Conservation (phyloP, 2,888 invertebrate species). For the Hydriomena furcata region DNA sequence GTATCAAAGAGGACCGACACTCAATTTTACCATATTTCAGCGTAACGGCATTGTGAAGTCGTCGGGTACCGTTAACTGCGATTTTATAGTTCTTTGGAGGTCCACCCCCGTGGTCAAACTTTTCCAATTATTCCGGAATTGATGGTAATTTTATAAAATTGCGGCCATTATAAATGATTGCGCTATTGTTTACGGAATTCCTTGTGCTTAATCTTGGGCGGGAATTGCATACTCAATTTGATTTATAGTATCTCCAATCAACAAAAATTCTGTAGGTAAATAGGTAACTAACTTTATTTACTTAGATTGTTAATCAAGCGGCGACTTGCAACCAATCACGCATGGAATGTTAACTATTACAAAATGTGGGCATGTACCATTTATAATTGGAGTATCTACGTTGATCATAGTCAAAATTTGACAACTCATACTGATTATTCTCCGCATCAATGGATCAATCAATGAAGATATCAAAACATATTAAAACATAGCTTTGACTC, state of each 20-base stretch:
- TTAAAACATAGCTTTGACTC: constrained; percentile 1
- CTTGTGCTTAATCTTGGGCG: constrained; percentile 35
- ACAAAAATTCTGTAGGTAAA: neutral
- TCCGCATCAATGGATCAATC: no score
- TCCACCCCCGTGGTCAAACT: constrained; percentile 55
- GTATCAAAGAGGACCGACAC: constrained; percentile 43
- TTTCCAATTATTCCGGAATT: constrained; percentile 65
- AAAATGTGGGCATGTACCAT: no score
- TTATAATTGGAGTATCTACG: no score
- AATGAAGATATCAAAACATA: no score
- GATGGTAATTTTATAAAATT: constrained; percentile 60
- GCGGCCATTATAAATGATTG: constrained; percentile 46
- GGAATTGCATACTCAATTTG: constrained; percentile 13
- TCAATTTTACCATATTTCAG: constrained; percentile 62
- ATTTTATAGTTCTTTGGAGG: constrained; percentile 67
- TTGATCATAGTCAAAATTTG: no score
- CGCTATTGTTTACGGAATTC: constrained; percentile 40
- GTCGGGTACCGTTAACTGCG: constrained; percentile 61
- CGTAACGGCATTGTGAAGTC: constrained; percentile 66
- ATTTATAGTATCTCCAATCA: constrained; percentile 13
- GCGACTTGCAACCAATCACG: no score
- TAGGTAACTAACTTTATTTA: no score
- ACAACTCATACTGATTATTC: no score
- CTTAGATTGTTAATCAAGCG: no score
- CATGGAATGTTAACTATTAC: no score